Evolutionary conservation across 2,113 vertebrate species (phyloP).

Genomic region (Pachycephala philippinensis): DNA sequence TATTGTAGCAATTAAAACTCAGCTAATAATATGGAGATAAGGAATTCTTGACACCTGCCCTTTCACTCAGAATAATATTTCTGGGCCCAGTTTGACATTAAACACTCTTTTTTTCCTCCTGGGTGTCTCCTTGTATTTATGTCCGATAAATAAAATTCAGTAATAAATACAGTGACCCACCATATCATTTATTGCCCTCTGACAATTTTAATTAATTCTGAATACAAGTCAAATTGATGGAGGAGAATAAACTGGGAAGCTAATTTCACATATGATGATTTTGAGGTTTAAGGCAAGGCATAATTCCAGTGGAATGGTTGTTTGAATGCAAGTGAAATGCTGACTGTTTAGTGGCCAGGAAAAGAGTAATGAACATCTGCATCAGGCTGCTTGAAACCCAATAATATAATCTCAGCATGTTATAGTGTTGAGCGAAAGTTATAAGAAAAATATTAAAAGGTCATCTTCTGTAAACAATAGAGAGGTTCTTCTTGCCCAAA

Average conservation of each 20-base stretch:
- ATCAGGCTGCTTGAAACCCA: neutral
- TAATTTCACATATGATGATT: neutral
- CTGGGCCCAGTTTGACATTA: neutral
- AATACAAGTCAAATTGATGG: neutral
- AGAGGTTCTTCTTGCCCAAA: neutral
- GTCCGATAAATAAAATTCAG: neutral
- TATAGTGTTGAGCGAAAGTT: neutral
- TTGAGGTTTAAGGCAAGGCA: neutral
- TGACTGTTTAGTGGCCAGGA: neutral
- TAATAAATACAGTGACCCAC: neutral
- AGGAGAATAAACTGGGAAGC: neutral
- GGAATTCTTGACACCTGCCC: neutral
- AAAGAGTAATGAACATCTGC: neutral
- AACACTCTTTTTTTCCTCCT: neutral
- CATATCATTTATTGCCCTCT: neutral
- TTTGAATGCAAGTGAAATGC: neutral
- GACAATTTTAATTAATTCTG: neutral
- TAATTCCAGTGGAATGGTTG: neutral
- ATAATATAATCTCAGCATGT: neutral
- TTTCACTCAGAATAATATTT: conserved; percentile 4
- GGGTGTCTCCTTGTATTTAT: neutral
- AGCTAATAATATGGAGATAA: neutral
- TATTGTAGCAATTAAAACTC: conserved; percentile 7
- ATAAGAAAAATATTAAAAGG: neutral
- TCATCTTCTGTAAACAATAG: neutral